A percentile compares a stretch with the other conserved stretches of the same genome.
Conservation (phyloP, 1,140 invertebrate species). For the Charaxes varanes region DNA sequence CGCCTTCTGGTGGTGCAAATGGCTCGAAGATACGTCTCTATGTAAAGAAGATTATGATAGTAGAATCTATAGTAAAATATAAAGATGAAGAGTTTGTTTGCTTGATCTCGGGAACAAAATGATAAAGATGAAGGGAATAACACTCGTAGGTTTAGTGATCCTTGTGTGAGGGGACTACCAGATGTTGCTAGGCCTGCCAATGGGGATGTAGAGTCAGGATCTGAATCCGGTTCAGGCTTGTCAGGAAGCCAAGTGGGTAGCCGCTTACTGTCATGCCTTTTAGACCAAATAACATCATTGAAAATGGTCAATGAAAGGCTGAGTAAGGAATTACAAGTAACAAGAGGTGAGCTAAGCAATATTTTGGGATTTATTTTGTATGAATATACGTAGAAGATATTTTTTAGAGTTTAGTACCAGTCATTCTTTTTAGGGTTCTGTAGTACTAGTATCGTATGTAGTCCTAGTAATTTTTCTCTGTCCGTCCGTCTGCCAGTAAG, state of each 20-base stretch:
- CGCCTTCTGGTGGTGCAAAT: no score
- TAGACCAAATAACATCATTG: slow-evolving; percentile 66
- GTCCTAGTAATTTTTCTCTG: no score
- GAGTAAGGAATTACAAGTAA: slow-evolving; percentile 64
- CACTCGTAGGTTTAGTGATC: slow-evolving; percentile 65
- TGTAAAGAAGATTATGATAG: no score
- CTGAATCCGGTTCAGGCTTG: slow-evolving; percentile 51
- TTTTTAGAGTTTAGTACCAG: neutral
- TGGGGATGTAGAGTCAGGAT: slow-evolving; percentile 51
- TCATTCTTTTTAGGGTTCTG: no score
- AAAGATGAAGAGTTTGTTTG: no score
- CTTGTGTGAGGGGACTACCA: slow-evolving; percentile 59
- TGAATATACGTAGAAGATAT: no score
- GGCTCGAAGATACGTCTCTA: no score
- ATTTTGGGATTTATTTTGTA: no score
- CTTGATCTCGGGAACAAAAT: no score
- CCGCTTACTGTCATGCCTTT: slow-evolving; percentile 55
- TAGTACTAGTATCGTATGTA: no score
- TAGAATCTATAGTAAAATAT: no score
- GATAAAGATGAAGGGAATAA: slow-evolving; percentile 56
- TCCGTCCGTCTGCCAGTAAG: no score
- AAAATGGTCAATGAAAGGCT: slow-evolving; percentile 67
- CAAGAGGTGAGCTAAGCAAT: slow-evolving; percentile 53
- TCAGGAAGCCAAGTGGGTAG: slow-evolving; percentile 62
- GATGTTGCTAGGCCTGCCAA: slow-evolving; percentile 55